Conservation (phyloP, 2,888 invertebrate genomes). For the Melanostoma scalare region DNA sequence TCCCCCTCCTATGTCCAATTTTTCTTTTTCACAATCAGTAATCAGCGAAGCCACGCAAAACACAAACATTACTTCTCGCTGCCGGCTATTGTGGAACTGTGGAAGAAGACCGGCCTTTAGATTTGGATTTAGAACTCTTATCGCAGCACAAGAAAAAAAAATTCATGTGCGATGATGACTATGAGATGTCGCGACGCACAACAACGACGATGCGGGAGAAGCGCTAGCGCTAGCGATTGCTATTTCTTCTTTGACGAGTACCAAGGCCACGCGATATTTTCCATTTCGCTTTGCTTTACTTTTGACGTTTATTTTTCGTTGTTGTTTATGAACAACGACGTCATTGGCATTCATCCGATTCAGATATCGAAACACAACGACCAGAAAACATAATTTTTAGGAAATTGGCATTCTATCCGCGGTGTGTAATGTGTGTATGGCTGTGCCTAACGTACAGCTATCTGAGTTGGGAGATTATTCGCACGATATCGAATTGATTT, state of each 20-base stretch:
- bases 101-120: constrained; percentile 34
- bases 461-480: constrained; percentile 6
- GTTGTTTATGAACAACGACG: constrained; percentile 27
- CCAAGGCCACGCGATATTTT: constrained; percentile 47
- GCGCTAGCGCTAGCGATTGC: constrained; percentile 14
- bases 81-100: neutral
- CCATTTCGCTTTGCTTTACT: constrained; percentile 26
- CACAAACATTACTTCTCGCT: neutral
- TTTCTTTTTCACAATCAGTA: too few relatives aligned
- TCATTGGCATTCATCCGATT: constrained; percentile 59
- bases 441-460: neutral
- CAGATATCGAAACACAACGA: constrained; percentile 21
- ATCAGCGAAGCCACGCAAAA: neutral
- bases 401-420: constrained; percentile 42
- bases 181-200: constrained; percentile 11
- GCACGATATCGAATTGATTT: neutral
- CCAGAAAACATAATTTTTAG: constrained; percentile 8
- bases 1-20: too few relatives aligned
- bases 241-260: constrained; percentile 59
- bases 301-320: constrained; percentile 22
- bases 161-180: constrained; percentile 12
- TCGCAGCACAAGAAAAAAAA: constrained; percentile 16
- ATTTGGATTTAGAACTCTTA: constrained; percentile 48
- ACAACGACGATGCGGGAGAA: constrained; percentile 22
- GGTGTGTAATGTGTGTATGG: neutral